Conservation (phyloP, 2,113 vertebrate species). For the Rhizomys pruinosus region DNA sequence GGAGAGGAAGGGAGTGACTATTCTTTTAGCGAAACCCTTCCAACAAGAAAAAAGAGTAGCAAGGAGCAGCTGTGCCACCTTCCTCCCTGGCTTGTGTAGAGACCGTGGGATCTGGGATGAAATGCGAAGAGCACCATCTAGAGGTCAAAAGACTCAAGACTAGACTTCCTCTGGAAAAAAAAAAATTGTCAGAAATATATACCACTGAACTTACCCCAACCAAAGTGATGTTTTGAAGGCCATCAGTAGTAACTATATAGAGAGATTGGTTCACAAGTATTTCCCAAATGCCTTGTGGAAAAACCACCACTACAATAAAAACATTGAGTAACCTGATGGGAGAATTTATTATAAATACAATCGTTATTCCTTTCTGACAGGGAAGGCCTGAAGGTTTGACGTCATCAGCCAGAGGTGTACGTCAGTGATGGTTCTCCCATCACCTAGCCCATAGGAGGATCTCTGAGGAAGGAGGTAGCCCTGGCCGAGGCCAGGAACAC, state of each 20-base stretch:
- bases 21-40: neutral
- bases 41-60: neutral
- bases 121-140: slow-evolving; percentile 70
- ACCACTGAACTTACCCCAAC: neutral
- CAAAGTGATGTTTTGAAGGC: neutral
- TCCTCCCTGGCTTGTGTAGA: neutral
- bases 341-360: neutral
- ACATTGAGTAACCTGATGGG: neutral
- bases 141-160: neutral
- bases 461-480: neutral
- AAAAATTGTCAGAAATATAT: neutral
- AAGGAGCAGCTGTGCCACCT: neutral
- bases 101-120: neutral
- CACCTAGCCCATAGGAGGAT: neutral
- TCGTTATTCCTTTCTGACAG: neutral
- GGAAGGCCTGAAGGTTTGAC: neutral
- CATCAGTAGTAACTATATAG: neutral
- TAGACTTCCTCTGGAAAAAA: neutral
- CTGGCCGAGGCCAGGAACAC: neutral
- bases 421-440: neutral
- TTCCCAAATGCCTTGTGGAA: neutral
- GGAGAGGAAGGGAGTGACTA: neutral
- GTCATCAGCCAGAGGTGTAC: neutral
- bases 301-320: neutral
- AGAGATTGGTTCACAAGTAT: neutral